phyloP scores from a whole-genome alignment of 92 coral and sea anemone species.

The Paragorgia papillata region DNA sequence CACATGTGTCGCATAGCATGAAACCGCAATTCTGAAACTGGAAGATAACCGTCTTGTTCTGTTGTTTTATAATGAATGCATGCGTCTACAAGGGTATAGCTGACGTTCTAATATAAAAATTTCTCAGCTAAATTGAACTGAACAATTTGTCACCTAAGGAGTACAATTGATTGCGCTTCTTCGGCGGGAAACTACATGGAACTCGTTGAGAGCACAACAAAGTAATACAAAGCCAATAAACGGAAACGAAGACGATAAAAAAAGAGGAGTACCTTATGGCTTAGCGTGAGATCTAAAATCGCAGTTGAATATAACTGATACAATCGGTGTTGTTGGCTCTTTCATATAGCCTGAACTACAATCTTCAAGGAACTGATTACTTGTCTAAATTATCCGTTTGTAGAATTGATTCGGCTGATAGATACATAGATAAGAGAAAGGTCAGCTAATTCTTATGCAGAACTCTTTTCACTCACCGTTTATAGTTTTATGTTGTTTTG shows the following conservation, averaged over 20 bases:
- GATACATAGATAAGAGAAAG: slow-evolving; percentile 29
- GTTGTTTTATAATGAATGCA: too few relatives aligned
- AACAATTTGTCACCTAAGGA: too few relatives aligned
- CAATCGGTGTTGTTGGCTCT: slow-evolving; percentile 16
- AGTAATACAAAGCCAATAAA: slow-evolving; percentile 19
- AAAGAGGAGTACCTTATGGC: slow-evolving; percentile 34
- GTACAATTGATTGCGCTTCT: slow-evolving; percentile 17
- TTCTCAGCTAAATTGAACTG: too few relatives aligned
- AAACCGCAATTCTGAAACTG: too few relatives aligned
- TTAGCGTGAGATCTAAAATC: slow-evolving; percentile 24
- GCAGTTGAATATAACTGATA: slow-evolving; percentile 23
- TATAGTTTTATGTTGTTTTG: slow-evolving; percentile 17
- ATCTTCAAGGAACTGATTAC: slow-evolving; percentile 36
- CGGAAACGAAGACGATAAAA: neutral
- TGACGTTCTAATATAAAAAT: too few relatives aligned
- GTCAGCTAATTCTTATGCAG: slow-evolving; percentile 15
- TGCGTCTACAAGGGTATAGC: too few relatives aligned
- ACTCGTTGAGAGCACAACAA: neutral
- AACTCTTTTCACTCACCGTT: neutral
- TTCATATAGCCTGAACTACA: slow-evolving; percentile 2
- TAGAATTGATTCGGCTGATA: slow-evolving; percentile 16
- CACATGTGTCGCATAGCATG: too few relatives aligned
- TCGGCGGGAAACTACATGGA: too few relatives aligned
- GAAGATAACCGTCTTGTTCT: too few relatives aligned
- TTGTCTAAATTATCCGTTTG: slow-evolving; percentile 41